These are phyloP conservation scores for Lepisosteus oculatus DNA, from an alignment of 2,113 vertebrate genomes.

Conservation along the genomic window DNA sequence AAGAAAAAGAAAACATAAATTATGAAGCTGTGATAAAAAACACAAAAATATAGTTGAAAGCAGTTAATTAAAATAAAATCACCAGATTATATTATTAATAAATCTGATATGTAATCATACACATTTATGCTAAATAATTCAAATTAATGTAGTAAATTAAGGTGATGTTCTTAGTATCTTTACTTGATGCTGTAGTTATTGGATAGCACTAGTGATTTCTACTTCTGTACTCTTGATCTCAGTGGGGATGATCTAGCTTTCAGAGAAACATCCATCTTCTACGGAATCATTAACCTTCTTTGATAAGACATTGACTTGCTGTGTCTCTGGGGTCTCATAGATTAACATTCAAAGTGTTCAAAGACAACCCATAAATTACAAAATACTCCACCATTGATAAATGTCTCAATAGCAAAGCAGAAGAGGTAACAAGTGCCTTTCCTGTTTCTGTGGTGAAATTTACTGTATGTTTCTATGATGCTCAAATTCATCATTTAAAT, in stretches of 20 bases:
- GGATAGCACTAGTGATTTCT: background rate
- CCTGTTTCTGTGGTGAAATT: too few species aligned
- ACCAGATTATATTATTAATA: too few species aligned
- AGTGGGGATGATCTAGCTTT: background rate
- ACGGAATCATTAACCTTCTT: slow-evolving; percentile 19
- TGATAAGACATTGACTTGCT: slow-evolving; percentile 34
- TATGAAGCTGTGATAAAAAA: too few species aligned
- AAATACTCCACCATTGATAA: background rate
- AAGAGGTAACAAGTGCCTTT: background rate
- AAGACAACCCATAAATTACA: slow-evolving; percentile 23
- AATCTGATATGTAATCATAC: too few species aligned
- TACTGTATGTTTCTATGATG: too few species aligned
- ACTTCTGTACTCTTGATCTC: background rate
- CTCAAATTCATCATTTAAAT: too few species aligned
- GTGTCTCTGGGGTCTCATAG: slow-evolving; percentile 15
- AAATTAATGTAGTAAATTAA: background rate
- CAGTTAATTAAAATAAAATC: too few species aligned
- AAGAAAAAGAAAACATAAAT: too few species aligned
- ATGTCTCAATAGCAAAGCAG: slow-evolving; percentile 1
- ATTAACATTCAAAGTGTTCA: slow-evolving; percentile 7
- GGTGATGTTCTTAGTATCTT: background rate
- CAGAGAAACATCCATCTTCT: slow-evolving; percentile 4
- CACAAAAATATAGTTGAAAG: too few species aligned
- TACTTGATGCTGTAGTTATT: background rate
- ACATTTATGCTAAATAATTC: too few species aligned